phyloP scores from a whole-genome alignment of 2,113 vertebrate genomes.

The Phalacrocorax pelagicus region DNA sequence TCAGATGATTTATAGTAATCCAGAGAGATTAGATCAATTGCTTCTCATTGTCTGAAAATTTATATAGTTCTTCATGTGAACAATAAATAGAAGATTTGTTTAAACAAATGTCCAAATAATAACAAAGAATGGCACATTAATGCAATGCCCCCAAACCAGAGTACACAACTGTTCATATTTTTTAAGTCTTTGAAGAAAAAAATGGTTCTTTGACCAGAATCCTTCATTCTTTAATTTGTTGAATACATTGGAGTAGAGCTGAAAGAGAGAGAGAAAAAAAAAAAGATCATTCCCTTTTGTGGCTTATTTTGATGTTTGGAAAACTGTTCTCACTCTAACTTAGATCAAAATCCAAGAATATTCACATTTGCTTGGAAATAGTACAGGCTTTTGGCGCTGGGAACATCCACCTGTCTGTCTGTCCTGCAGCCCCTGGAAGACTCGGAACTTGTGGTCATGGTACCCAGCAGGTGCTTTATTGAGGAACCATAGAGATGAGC shows the following conservation, averaged over 20 bases:
- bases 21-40: background rate
- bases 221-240: background rate
- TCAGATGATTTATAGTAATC: background rate
- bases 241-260: background rate
- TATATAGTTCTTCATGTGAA: background rate
- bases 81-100: background rate
- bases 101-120: background rate
- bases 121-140: background rate
- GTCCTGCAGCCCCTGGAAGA: background rate
- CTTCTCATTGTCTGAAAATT: background rate
- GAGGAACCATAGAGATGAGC: background rate
- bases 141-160: background rate
- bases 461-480: constrained; percentile 31
- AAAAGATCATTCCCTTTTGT: background rate
- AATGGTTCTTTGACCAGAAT: background rate
- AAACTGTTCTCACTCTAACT: background rate
- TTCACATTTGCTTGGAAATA: background rate
- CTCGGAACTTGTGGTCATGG: accelerated
- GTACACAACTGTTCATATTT: background rate
- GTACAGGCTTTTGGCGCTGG: background rate
- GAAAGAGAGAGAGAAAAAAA: background rate
- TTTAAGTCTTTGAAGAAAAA: background rate
- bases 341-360: background rate
- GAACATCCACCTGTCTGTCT: background rate
- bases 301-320: background rate